These are phyloP conservation scores for Catostomus latipinnis DNA, from an alignment of 2,797 vertebrate genomes.

Conservation along the genomic window DNA sequence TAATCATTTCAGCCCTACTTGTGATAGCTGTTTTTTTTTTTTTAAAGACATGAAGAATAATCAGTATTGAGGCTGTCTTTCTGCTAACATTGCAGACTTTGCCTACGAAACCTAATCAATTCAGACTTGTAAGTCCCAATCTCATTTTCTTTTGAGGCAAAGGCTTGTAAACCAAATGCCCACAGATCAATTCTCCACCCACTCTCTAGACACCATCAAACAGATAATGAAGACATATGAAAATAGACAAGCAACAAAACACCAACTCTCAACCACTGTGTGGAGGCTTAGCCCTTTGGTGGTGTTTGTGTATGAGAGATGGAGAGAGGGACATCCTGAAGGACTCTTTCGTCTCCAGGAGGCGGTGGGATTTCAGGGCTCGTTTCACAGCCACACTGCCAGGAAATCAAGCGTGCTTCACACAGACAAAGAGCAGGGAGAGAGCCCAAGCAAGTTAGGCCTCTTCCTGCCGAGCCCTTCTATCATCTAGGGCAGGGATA, in stretches of 20 bases:
- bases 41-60: not conserved
- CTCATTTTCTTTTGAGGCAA: conserved; percentile 31
- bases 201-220: conserved; percentile 46
- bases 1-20: no score
- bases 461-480: conserved; percentile 59
- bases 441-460: conserved; percentile 56
- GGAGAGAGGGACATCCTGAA: conserved; percentile 44
- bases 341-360: conserved; percentile 49
- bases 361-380: conserved; percentile 67
- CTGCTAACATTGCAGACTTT: conserved; percentile 12
- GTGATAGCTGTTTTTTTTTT: not conserved
- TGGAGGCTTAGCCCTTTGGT: conserved; percentile 53
- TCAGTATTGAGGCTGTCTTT: conserved; percentile 19
- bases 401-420: conserved; percentile 62
- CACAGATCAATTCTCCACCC: conserved; percentile 41
- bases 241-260: conserved; percentile 56
- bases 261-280: conserved; percentile 35
- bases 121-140: conserved; percentile 27
- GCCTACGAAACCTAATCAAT: conserved; percentile 33
- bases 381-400: conserved; percentile 65
- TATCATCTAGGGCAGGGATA: conserved; percentile 62
- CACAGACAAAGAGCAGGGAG: conserved; percentile 62
- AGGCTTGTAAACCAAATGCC: conserved; percentile 42
- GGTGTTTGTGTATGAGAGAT: conserved; percentile 47
- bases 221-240: conserved; percentile 68